phyloP scores from a whole-genome alignment of 2,797 vertebrate genomes.

The Megaceryle alcyon region DNA sequence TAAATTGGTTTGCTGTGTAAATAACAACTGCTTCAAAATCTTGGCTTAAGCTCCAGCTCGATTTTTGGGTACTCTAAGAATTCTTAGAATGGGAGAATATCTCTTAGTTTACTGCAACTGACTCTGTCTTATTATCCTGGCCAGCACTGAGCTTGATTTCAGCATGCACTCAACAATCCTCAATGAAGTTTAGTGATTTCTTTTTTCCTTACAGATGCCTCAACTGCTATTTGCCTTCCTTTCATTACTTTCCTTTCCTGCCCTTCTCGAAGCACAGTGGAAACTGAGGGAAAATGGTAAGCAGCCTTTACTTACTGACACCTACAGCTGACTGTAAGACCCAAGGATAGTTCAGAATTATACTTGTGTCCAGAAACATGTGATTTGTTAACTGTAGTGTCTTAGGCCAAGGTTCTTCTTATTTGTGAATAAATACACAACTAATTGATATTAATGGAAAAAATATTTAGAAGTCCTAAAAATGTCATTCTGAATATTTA shows the following conservation, averaged over 20 bases:
- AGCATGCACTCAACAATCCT: not conserved
- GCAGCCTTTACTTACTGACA: not conserved
- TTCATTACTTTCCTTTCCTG: conserved; percentile 56
- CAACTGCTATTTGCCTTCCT: conserved; percentile 40
- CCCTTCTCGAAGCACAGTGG: conserved; percentile 72
- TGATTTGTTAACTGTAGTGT: not conserved
- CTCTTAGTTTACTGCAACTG: not conserved
- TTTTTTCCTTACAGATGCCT: conserved; percentile 67
- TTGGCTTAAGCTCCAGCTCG: not conserved
- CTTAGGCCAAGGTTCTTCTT: not conserved
- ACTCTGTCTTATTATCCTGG: not conserved
- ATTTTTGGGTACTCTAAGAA: not conserved
- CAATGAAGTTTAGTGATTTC: not conserved
- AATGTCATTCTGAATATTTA: not conserved
- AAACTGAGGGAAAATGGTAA: conserved; percentile 78
- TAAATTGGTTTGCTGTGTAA: not conserved
- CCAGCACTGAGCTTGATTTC: not conserved
- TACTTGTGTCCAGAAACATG: not conserved
- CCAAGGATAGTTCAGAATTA: not conserved
- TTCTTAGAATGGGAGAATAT: not conserved
- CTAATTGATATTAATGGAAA: not conserved
- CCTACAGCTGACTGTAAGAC: not conserved
- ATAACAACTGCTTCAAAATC: not conserved
- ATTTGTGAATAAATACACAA: not conserved
- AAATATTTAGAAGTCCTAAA: not conserved